These are phyloP conservation scores for Eulemur coronatus DNA, from an alignment of 2,797 vertebrate species.

Conservation along the genomic window DNA sequence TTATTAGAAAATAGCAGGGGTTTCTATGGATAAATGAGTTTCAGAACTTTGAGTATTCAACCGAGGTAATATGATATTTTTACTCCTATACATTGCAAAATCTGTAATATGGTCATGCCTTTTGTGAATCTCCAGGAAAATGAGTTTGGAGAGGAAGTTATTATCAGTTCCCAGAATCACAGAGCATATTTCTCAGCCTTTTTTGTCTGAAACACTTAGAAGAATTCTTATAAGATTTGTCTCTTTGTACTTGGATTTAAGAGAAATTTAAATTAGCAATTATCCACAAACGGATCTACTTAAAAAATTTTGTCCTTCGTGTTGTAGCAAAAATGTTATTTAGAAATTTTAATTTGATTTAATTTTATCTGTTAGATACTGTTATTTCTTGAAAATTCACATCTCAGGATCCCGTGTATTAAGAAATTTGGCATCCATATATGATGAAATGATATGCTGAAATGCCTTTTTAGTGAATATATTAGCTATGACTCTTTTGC, in stretches of 20 bases:
- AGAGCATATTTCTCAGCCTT: background rate
- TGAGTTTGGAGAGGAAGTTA: background rate
- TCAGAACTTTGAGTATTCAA: background rate
- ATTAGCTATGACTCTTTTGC: background rate
- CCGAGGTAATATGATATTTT: background rate
- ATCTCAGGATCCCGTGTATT: background rate
- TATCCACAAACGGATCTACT: background rate
- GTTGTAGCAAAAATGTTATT: conserved; percentile 2
- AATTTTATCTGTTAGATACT: background rate
- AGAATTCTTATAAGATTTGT: background rate
- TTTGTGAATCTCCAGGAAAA: background rate
- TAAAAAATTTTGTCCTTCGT: background rate
- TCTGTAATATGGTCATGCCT: background rate
- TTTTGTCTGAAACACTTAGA: background rate
- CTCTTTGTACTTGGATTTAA: background rate
- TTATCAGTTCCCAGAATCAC: background rate
- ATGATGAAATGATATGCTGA: background rate
- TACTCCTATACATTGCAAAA: background rate
- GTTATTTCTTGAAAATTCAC: background rate
- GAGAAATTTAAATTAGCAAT: background rate
- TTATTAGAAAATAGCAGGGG: background rate
- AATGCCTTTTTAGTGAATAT: background rate
- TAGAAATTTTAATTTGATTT: conserved; percentile 18
- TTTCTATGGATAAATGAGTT: background rate
- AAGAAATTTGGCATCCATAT: background rate